Evolutionary conservation across 2,888 invertebrate genomes (phyloP).

Genomic region (Philereme transversata): DNA sequence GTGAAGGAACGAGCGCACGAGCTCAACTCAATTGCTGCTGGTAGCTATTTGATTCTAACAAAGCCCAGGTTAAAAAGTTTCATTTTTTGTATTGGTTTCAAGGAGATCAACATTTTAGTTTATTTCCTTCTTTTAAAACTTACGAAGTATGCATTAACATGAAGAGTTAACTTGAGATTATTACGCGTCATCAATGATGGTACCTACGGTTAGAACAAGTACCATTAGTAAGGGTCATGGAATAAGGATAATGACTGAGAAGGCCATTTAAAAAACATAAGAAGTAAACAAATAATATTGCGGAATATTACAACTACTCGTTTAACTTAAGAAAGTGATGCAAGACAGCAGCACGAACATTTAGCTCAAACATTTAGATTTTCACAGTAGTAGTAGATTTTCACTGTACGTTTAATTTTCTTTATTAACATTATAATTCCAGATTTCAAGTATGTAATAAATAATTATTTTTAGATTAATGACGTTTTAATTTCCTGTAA

Average conservation of each 20-base stretch:
- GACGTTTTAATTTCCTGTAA: no score
- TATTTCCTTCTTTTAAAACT: not conserved
- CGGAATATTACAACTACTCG: no score
- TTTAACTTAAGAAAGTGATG: no score
- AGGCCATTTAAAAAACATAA: not conserved
- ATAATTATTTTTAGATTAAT: not conserved
- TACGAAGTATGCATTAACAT: not conserved
- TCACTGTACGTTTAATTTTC: no score
- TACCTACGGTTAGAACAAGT: not conserved
- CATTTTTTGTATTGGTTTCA: conserved; percentile 11
- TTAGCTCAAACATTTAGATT: no score
- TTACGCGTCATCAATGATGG: not conserved
- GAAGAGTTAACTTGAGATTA: not conserved
- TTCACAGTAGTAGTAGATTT: no score
- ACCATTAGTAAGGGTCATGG: not conserved
- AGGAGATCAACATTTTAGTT: not conserved
- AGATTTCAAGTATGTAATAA: no score
- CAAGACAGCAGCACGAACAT: no score
- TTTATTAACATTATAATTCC: no score
- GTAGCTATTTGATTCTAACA: conserved; percentile 49
- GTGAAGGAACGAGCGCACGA: conserved; percentile 69
- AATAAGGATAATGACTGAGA: not conserved
- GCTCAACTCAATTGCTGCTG: conserved; percentile 49
- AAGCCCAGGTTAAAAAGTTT: conserved; percentile 29
- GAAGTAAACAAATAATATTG: no score